These are phyloP conservation scores for Girardia tigrina DNA, from an alignment of 2,888 invertebrate genomes.

Conservation along the genomic window DNA sequence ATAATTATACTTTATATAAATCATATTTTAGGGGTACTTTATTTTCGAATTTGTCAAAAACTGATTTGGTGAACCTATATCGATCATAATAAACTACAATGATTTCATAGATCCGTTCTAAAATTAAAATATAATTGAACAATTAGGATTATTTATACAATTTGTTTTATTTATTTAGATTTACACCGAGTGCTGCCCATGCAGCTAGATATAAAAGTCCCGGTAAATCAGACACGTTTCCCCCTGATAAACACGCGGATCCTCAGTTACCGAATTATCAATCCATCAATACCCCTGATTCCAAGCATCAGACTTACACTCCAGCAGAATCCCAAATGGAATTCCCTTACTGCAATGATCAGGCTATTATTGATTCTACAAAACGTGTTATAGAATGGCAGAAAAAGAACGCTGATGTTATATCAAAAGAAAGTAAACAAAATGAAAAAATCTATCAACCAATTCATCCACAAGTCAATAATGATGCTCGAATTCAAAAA, in stretches of 20 bases:
- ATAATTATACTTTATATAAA: too few relatives aligned
- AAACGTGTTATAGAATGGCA: slow-evolving; percentile 3
- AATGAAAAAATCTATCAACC: neutral
- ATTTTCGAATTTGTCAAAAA: too few relatives aligned
- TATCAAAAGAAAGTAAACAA: neutral
- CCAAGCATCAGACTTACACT: neutral
- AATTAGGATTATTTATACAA: too few relatives aligned
- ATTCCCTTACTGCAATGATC: slow-evolving; percentile 6
- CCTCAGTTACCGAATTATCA: neutral
- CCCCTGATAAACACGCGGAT: neutral
- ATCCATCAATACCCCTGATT: neutral
- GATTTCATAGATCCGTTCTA: too few relatives aligned
- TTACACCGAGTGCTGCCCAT: neutral
- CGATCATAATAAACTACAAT: too few relatives aligned
- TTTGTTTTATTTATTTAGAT: too few relatives aligned
- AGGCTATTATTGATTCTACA: neutral
- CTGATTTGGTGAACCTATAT: too few relatives aligned
- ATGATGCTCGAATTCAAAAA: neutral
- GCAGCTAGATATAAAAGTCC: neutral
- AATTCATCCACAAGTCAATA: neutral
- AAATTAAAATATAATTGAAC: too few relatives aligned
- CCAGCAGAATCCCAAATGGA: neutral
- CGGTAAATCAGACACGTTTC: neutral
- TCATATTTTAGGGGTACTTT: too few relatives aligned
- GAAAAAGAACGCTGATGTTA: slow-evolving; percentile 6